Evolutionary conservation across 1,140 invertebrate species (phyloP).

Genomic region (Teleopsis dalmanni): DNA sequence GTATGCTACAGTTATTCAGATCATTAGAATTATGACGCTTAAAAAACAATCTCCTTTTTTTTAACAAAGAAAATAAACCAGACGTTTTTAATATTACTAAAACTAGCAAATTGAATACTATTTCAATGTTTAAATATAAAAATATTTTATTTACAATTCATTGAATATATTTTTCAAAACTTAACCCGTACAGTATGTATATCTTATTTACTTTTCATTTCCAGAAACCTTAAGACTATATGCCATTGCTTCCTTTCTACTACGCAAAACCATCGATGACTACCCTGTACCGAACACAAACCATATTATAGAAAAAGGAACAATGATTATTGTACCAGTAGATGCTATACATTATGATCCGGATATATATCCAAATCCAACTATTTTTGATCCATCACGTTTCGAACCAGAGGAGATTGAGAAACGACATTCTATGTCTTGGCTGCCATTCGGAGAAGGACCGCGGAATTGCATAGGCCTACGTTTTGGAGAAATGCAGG

Average conservation of each 20-base stretch:
- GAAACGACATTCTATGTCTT: slow-evolving; percentile 50
- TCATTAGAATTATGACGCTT: too few species aligned
- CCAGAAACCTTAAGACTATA: slow-evolving; percentile 47
- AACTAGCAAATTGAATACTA: too few species aligned
- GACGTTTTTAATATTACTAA: too few species aligned
- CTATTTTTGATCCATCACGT: slow-evolving; percentile 54
- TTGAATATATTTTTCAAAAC: too few species aligned
- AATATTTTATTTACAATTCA: too few species aligned
- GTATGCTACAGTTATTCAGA: too few species aligned
- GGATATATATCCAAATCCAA: slow-evolving; percentile 51
- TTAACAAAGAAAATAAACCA: too few species aligned
- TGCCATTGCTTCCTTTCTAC: slow-evolving; percentile 33
- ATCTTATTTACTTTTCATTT: slow-evolving; percentile 7
- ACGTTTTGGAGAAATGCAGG: slow-evolving; percentile 18
- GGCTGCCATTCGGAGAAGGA: slow-evolving; percentile 64
- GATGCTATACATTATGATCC: slow-evolving; percentile 50
- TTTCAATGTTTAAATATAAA: too few species aligned
- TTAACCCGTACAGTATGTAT: not conserved
- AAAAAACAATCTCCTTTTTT: too few species aligned
- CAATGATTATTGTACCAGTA: slow-evolving; percentile 46
- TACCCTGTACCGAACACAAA: slow-evolving; percentile 36
- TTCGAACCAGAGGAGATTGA: slow-evolving; percentile 48
- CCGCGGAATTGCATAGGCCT: slow-evolving; percentile 55
- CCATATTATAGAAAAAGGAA: slow-evolving; percentile 42
- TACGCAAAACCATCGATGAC: slow-evolving; percentile 41